phyloP scores from a whole-genome alignment of 2,888 invertebrate species.

The Galerucella pusilla region DNA sequence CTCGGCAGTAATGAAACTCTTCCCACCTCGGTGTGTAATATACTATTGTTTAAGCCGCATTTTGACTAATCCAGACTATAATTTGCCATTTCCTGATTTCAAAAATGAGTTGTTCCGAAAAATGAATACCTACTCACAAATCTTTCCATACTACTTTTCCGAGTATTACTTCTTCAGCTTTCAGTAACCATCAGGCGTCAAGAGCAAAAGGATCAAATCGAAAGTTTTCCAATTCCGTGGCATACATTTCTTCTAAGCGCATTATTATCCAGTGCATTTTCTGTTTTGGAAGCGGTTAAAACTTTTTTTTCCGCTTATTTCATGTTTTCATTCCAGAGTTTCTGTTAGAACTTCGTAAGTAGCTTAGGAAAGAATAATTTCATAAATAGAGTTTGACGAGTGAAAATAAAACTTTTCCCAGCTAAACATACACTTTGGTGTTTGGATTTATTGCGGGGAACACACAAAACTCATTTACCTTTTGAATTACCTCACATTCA shows the following conservation, averaged over 20 bases:
- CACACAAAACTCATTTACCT: no score
- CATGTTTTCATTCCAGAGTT: background rate
- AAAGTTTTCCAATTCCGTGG: background rate
- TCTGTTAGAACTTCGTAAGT: background rate
- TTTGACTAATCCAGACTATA: no score
- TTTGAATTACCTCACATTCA: no score
- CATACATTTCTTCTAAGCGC: background rate
- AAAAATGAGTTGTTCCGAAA: background rate
- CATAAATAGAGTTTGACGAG: background rate
- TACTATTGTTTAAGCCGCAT: no score
- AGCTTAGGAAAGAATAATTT: background rate
- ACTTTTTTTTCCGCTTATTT: background rate
- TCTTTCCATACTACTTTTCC: background rate
- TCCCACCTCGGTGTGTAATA: no score
- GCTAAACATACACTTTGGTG: no score
- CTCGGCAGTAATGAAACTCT: no score
- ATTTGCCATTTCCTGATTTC: no score
- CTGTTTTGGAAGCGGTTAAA: background rate
- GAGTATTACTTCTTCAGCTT: background rate
- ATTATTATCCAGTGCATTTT: background rate
- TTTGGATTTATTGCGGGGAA: no score
- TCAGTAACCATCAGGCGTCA: background rate
- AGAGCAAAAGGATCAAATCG: background rate
- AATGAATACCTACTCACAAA: background rate
- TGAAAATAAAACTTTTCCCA: no score